Evolutionary conservation across 2,888 invertebrate species (phyloP), one percentile per base, ranked within the genome.

Genomic region (Papilio gigon): DNA sequence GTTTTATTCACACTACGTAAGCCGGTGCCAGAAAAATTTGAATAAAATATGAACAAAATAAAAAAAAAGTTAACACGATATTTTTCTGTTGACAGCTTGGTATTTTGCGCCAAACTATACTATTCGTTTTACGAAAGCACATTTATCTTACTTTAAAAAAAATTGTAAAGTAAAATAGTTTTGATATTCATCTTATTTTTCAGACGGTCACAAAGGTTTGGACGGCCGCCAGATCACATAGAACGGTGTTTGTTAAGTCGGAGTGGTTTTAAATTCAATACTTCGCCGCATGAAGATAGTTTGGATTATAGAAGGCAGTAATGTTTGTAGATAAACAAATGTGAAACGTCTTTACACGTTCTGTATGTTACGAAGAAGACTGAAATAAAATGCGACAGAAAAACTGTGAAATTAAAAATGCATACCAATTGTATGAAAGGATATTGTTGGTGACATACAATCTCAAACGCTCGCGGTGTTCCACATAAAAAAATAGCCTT

Each of bases 221-320:
- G 59, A 35, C 5, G 22, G 3, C 6, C 22, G 59, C 59, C 59
- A 59, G 59, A 59, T 59, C 37, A 58, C 37, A 37, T 17, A 53
- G 4, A 30, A 8, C 30, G 2, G 22, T 59, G 37, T 59, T 59
- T 59, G 59, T 37, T 59, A 35, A 59, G 37, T 37, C 37, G 11
- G 59, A 59, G 59, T 59, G 22, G 59, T 59, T 59, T 59, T 20
- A 59, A 35, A 59, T 59, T 59, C 59, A 59, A 59, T 37, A 59
- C 37, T 59, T 59, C 4, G 58, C 27, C 27, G 30, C 30, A 53
- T n/a, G 53, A 17, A n/a, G 53, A 30, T 4, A 56, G n/a, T 30
- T 56, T 30, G n/a, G 30, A 0, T 30, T 56, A 8, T 9, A n/a
- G n/a, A 53, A 30, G 17, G 53, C 27, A 17, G 9, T 17, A 30